Conservation (phyloP, 2,797 vertebrate species). For the Danionella dracula region DNA sequence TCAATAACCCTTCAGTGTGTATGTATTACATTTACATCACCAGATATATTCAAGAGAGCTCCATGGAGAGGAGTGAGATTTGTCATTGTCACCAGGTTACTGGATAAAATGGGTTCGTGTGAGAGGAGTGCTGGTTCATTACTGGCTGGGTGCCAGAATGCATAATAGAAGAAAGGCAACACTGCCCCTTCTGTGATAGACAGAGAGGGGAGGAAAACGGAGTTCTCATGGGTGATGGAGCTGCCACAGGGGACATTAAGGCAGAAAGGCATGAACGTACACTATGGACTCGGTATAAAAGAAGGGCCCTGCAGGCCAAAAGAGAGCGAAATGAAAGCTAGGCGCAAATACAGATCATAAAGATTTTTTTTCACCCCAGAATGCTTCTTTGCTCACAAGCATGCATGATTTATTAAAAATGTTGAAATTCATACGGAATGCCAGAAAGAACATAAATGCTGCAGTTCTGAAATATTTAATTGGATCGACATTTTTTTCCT, state of each 20-base stretch:
- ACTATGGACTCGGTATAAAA: slow-evolving; percentile 54
- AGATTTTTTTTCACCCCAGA: slow-evolving; percentile 12
- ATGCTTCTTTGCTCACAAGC: background rate
- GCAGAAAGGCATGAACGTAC: slow-evolving; percentile 60
- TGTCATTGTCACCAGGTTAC: background rate
- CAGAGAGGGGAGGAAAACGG: slow-evolving; percentile 29
- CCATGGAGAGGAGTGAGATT: background rate
- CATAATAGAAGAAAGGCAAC: slow-evolving; percentile 57
- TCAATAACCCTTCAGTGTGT: background rate
- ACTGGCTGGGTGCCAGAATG: slow-evolving; percentile 54
- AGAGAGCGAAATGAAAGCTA: slow-evolving; percentile 41
- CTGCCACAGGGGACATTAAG: slow-evolving; percentile 66
- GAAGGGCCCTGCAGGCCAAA: slow-evolving; percentile 52
- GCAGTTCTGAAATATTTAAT: background rate
- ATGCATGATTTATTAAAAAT: background rate
- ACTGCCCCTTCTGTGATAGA: slow-evolving; percentile 25
- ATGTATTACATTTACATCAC: slow-evolving; percentile 10
- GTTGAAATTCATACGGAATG: no score
- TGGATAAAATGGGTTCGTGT: background rate
- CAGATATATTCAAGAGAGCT: background rate
- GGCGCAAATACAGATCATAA: slow-evolving; percentile 39
- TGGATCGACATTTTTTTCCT: background rate
- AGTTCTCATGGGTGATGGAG: slow-evolving; percentile 28
- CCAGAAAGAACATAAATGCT: background rate
- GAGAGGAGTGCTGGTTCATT: slow-evolving; percentile 35